Conservation (phyloP, 2,888 invertebrate genomes). For the Metallyticus violacea region DNA sequence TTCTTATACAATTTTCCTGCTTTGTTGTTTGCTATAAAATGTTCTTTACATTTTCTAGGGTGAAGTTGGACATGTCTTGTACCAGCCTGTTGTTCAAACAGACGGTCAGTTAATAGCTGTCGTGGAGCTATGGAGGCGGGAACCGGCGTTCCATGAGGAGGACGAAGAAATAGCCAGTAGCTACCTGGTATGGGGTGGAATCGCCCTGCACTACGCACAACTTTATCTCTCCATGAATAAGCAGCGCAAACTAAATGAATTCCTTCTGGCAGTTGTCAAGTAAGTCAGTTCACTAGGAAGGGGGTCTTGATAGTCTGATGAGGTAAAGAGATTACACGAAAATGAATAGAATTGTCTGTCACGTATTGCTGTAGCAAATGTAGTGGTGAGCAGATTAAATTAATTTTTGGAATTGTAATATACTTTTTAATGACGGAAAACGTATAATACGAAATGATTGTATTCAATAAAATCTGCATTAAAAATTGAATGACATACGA, state of each 20-base stretch:
- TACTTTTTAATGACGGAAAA: not conserved
- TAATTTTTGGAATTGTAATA: not conserved
- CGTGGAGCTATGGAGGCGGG: slow-evolving; percentile 63
- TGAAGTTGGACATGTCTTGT: slow-evolving; percentile 52
- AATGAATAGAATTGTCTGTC: too few species aligned
- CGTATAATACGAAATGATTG: not conserved
- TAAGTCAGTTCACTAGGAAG: slow-evolving; percentile 51
- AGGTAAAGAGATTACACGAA: too few species aligned
- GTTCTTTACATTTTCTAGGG: slow-evolving; percentile 38
- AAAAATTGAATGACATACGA: too few species aligned
- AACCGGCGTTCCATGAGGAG: slow-evolving; percentile 57
- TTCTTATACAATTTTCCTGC: too few species aligned
- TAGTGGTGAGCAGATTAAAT: not conserved
- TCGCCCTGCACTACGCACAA: slow-evolving; percentile 66
- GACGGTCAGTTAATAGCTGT: slow-evolving; percentile 64
- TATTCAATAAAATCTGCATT: too few species aligned
- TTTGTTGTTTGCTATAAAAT: too few species aligned
- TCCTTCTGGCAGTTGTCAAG: slow-evolving; percentile 77
- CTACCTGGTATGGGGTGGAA: slow-evolving; percentile 67
- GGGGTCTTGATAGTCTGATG: too few species aligned
- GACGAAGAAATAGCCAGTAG: slow-evolving; percentile 67
- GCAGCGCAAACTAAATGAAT: slow-evolving; percentile 71
- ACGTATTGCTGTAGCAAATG: too few species aligned
- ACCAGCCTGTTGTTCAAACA: slow-evolving; percentile 62
- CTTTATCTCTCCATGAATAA: slow-evolving; percentile 66